Conservation (phyloP, 2,797 vertebrate genomes). For the Crocodylus rhombifer region DNA sequence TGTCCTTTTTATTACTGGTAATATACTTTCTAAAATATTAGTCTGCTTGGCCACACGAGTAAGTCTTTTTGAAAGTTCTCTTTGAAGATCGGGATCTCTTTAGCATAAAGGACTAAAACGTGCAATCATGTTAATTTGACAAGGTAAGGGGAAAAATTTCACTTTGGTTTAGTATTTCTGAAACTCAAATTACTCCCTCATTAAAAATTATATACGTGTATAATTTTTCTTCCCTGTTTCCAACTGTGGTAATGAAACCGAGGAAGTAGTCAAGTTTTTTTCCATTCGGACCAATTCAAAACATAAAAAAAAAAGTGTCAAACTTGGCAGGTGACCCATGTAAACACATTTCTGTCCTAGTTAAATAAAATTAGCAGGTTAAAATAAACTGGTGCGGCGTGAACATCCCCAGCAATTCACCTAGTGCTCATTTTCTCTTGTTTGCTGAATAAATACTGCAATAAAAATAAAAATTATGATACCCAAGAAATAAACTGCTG, state of each 20-base stretch:
- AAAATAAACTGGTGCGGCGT: conserved; percentile 17
- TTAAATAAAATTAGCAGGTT: conserved; percentile 6
- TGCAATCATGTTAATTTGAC: conserved; percentile 70
- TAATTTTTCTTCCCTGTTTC: conserved; percentile 41
- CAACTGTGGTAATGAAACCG: background rate
- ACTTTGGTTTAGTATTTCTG: conserved; percentile 45
- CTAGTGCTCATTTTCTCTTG: background rate
- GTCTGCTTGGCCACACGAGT: conserved; percentile 65
- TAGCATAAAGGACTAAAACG: conserved; percentile 70
- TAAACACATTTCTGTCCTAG: conserved; percentile 30
- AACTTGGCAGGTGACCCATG: conserved; percentile 3
- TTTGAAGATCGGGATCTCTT: conserved; percentile 73
- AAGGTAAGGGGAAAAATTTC: conserved; percentile 57
- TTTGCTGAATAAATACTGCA: conserved; percentile 22
- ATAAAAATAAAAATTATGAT: background rate
- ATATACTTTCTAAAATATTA: conserved; percentile 79
- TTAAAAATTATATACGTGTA: conserved; percentile 8
- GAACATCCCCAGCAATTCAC: background rate
- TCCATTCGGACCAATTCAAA: background rate
- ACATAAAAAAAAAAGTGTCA: background rate
- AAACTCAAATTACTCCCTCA: conserved; percentile 59
- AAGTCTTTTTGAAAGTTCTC: conserved; percentile 71
- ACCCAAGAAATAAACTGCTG: conserved; percentile 39
- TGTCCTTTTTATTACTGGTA: conserved; percentile 77
- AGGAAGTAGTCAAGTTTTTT: conserved; percentile 42